phyloP scores from a whole-genome alignment of 2,797 vertebrate species.

The Buphagus erythrorhynchus region DNA sequence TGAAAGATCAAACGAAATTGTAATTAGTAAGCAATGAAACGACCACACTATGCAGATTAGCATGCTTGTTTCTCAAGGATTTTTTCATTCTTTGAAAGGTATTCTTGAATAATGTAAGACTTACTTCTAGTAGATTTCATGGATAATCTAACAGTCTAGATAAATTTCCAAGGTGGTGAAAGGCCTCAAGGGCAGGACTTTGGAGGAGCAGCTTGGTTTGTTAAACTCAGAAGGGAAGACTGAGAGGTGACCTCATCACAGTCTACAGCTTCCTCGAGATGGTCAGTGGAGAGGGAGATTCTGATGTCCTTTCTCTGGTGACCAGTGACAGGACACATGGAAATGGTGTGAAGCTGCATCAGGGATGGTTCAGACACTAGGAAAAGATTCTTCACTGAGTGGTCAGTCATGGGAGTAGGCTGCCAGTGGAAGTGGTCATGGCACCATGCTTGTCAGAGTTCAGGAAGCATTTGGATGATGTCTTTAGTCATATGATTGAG shows the following conservation, averaged over 20 bases:
- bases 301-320: background rate
- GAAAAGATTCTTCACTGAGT: background rate
- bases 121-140: background rate
- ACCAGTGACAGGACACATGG: background rate
- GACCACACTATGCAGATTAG: background rate
- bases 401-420: background rate
- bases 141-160: background rate
- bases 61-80: background rate
- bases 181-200: background rate
- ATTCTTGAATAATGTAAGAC: background rate
- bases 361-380: background rate
- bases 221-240: background rate
- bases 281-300: background rate
- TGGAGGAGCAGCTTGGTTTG: background rate
- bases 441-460: background rate
- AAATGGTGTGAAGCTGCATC: background rate
- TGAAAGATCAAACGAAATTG: background rate
- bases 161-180: background rate
- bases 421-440: background rate
- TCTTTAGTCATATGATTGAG: background rate
- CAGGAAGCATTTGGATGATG: background rate
- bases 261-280: accelerated
- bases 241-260: background rate
- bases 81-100: background rate
- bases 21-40: background rate